These are phyloP conservation scores for Coilia nasus DNA, from an alignment of 2,797 vertebrate genomes.

Conservation along the genomic window DNA sequence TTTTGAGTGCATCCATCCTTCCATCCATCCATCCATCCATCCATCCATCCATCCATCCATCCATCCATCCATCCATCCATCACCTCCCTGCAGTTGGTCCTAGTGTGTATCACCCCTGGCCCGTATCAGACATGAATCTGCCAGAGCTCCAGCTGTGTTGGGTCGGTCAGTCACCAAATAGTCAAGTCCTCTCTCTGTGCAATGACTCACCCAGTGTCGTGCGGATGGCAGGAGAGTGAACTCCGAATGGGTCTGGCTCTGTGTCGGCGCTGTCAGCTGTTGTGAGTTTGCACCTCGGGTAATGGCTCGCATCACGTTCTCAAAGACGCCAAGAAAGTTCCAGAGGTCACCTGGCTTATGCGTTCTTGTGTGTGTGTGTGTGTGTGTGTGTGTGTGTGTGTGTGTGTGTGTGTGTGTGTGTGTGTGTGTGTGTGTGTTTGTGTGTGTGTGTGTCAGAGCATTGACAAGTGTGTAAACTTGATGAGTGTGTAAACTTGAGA, in stretches of 20 bases:
- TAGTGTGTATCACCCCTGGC: background rate
- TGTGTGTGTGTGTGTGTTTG: too few species aligned
- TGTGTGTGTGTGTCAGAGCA: background rate
- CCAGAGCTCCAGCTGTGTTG: background rate
- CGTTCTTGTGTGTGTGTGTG: slow-evolving; percentile 7
- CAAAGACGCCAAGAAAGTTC: background rate
- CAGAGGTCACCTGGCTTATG: background rate
- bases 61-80: too few species aligned
- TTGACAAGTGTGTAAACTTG: background rate
- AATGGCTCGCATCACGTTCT: background rate
- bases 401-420: too few species aligned
- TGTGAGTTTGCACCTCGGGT: background rate
- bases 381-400: too few species aligned
- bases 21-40: too few species aligned
- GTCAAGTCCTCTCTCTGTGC: too few species aligned
- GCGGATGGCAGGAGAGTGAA: too few species aligned
- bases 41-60: too few species aligned
- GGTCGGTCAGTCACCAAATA: too few species aligned
- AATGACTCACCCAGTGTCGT: too few species aligned
- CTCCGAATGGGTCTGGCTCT: background rate
- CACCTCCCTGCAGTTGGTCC: too few species aligned
- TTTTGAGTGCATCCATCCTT: too few species aligned
- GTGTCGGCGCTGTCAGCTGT: background rate
- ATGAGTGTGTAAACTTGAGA: background rate
- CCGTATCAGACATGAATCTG: background rate